Percentiles rank a stretch among this genome's conserved stretches.
Conservation (phyloP, 2,113 vertebrate species). For the Parus major region DNA sequence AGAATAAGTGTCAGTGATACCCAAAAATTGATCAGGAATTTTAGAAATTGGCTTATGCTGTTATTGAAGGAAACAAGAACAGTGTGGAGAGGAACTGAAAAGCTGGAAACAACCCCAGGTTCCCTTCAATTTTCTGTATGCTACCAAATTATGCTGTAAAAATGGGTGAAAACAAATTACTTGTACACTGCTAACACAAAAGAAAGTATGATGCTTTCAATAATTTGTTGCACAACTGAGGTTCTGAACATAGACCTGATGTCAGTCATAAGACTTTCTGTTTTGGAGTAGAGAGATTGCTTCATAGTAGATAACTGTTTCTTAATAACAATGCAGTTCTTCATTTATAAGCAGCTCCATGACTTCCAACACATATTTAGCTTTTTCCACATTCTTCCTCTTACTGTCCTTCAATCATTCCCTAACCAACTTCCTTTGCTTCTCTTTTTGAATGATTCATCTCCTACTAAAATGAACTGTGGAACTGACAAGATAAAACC, state of each 20-base stretch:
- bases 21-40: background rate
- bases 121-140: background rate
- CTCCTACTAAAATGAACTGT: background rate
- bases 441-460: background rate
- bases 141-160: background rate
- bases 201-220: background rate
- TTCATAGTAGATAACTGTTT: background rate
- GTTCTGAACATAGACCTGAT: background rate
- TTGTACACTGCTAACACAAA: background rate
- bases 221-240: background rate
- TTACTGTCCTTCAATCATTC: background rate
- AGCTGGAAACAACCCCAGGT: background rate
- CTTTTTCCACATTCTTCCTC: background rate
- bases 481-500: background rate
- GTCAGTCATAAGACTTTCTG: background rate
- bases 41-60: background rate
- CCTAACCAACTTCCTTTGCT: background rate
- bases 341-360: background rate
- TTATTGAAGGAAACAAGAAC: background rate
- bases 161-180: background rate
- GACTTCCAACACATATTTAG: background rate
- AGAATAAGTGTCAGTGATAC: background rate
- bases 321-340: background rate
- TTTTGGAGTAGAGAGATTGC: background rate
- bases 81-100: background rate